Evolutionary conservation across 2,888 invertebrate species (phyloP).

Genomic region (Cephus runcator): DNA sequence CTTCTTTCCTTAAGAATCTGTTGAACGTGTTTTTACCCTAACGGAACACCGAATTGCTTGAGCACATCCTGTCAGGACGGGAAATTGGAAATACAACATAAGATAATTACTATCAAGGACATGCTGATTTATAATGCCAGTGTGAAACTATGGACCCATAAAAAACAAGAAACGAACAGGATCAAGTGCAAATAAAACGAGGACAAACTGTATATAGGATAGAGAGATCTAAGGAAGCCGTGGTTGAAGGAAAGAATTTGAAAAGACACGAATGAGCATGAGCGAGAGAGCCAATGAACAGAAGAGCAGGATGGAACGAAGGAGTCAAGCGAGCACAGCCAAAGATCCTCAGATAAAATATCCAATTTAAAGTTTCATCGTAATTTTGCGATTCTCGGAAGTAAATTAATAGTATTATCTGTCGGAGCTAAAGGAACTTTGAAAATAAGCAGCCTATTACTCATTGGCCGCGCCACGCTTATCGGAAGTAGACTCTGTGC

Average conservation of each 20-base stretch:
- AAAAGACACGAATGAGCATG: too few relatives aligned
- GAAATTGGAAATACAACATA: slow-evolving; percentile 21
- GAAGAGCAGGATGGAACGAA: background rate
- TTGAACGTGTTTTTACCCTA: too few relatives aligned
- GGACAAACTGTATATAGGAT: too few relatives aligned
- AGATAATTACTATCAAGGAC: slow-evolving; percentile 37
- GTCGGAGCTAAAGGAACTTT: slow-evolving; percentile 41
- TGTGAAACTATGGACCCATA: too few relatives aligned
- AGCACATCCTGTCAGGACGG: background rate
- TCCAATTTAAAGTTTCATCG: slow-evolving; percentile 61
- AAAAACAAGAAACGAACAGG: too few relatives aligned
- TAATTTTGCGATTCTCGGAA: slow-evolving; percentile 62
- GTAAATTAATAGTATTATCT: slow-evolving; percentile 63
- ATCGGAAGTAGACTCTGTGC: slow-evolving; percentile 24
- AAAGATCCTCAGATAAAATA: slow-evolving; percentile 55
- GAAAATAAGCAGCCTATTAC: slow-evolving; percentile 59
- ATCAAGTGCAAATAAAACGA: too few relatives aligned
- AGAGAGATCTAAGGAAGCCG: too few relatives aligned
- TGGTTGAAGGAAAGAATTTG: too few relatives aligned
- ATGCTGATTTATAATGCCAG: too few relatives aligned
- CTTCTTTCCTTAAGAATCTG: too few relatives aligned
- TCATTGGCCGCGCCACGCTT: slow-evolving; percentile 47
- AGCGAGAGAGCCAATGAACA: too few relatives aligned
- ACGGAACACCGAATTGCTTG: too few relatives aligned
- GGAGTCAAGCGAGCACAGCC: slow-evolving; percentile 26